Evolutionary conservation across 2,797 vertebrate species (phyloP).

Genomic region (Oryzias dopingdopingensis): DNA sequence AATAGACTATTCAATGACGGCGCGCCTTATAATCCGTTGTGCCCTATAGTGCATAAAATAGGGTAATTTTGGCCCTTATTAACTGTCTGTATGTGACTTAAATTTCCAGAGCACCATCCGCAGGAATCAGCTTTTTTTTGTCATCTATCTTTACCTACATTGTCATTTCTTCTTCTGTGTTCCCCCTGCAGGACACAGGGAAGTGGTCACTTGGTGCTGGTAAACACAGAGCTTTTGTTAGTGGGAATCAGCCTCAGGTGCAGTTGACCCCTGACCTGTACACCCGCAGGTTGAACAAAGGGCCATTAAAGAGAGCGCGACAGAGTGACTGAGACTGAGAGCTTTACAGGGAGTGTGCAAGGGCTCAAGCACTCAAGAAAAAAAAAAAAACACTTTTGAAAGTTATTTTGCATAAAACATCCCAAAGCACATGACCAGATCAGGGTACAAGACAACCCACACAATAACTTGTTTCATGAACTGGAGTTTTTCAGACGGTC

Average conservation of each 20-base stretch:
- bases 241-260: slow-evolving; percentile 83
- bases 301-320: slow-evolving; percentile 72
- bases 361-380: slow-evolving; percentile 37
- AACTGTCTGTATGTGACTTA: background rate
- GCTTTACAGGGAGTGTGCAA: slow-evolving; percentile 51
- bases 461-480: slow-evolving; percentile 3
- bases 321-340: slow-evolving; percentile 51
- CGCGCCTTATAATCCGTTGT: too few species aligned
- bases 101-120: too few species aligned
- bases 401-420: too few species aligned
- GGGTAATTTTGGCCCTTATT: too few species aligned
- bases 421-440: background rate
- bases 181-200: slow-evolving; percentile 47
- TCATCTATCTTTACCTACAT: slow-evolving; percentile 8
- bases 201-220: slow-evolving; percentile 69
- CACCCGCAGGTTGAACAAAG: slow-evolving; percentile 81
- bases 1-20: too few species aligned
- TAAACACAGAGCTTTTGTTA: slow-evolving; percentile 75
- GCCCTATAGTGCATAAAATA: too few species aligned
- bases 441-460: background rate
- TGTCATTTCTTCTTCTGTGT: slow-evolving; percentile 11
- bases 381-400: background rate
- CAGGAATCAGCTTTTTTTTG: background rate
- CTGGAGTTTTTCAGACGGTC: slow-evolving; percentile 22
- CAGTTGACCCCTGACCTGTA: slow-evolving; percentile 78